phyloP scores from a whole-genome alignment of 2,113 vertebrate genomes.

The Heterotis niloticus region DNA sequence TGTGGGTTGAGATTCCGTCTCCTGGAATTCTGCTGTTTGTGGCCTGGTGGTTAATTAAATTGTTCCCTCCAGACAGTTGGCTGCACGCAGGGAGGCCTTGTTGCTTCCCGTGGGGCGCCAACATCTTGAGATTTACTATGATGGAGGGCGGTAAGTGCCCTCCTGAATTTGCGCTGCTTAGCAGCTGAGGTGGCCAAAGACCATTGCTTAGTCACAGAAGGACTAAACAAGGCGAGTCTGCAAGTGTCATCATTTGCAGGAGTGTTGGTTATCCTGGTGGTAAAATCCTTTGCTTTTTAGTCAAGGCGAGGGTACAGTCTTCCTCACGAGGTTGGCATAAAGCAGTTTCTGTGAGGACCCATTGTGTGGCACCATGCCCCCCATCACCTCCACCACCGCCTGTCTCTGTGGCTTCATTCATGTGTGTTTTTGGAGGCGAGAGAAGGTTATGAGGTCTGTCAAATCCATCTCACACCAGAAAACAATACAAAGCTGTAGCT shows the following conservation, averaged over 20 bases:
- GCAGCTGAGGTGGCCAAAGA: conserved; percentile 5
- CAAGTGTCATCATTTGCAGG: not conserved
- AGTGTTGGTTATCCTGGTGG: not conserved
- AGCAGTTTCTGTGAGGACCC: not conserved
- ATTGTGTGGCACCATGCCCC: not conserved
- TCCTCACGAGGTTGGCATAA: conserved; percentile 3
- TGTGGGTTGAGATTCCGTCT: not conserved
- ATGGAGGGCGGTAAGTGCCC: conserved; percentile 1
- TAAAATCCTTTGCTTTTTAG: conserved; percentile 8
- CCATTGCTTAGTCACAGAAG: not conserved
- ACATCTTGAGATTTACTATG: conserved; percentile 25
- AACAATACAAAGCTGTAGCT: not conserved
- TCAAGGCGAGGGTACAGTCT: conserved; percentile 12
- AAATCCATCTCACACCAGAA: not conserved
- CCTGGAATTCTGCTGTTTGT: conserved; percentile 14
- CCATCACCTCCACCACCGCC: no score
- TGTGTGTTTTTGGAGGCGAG: no score
- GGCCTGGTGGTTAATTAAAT: conserved; percentile 40
- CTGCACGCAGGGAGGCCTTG: conserved; percentile 9
- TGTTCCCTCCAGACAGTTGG: conserved; percentile 18
- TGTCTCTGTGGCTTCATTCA: not conserved
- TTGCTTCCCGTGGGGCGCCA: conserved; percentile 12
- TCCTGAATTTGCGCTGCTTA: conserved; percentile 10
- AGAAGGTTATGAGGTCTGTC: no score
- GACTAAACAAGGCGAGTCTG: not conserved